A percentile compares a stretch with the other conserved stretches of the same genome.
These are phyloP conservation scores for Hyaena hyaena DNA, from an alignment of 2,113 vertebrate species.

Conservation along the genomic window DNA sequence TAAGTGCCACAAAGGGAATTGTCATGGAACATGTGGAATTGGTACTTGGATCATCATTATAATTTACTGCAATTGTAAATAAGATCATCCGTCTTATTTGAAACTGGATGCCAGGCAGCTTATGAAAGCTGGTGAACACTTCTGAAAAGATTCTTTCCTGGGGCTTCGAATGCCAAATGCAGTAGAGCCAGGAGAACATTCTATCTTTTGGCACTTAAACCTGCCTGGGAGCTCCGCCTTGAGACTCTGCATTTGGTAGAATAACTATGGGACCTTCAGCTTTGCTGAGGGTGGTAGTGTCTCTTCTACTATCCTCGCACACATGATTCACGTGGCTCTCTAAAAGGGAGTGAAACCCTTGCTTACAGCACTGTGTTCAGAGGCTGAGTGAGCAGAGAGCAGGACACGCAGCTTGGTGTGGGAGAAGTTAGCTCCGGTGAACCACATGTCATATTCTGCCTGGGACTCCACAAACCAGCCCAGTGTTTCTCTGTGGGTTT, in stretches of 20 bases:
- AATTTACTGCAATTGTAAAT: not conserved
- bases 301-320: not conserved
- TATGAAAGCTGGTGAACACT: not conserved
- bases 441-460: too few species aligned
- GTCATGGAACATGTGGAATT: not conserved
- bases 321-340: not conserved
- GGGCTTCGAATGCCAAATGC: not conserved
- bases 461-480: too few species aligned
- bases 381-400: not conserved
- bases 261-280: not conserved
- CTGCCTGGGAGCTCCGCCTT: not conserved
- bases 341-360: not conserved
- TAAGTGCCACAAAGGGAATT: not conserved
- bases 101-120: not conserved
- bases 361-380: not conserved
- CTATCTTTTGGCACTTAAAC: not conserved
- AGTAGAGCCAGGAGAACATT: not conserved
- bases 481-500: too few species aligned
- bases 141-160: not conserved
- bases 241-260: not conserved
- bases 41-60: too few species aligned
- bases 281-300: not conserved
- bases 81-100: not conserved
- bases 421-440: too few species aligned
- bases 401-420: accelerated